Evolutionary conservation across 2,888 invertebrate genomes (phyloP), one percentile per base, ranked within the genome.

Genomic region (Chelonus formosanus): DNA sequence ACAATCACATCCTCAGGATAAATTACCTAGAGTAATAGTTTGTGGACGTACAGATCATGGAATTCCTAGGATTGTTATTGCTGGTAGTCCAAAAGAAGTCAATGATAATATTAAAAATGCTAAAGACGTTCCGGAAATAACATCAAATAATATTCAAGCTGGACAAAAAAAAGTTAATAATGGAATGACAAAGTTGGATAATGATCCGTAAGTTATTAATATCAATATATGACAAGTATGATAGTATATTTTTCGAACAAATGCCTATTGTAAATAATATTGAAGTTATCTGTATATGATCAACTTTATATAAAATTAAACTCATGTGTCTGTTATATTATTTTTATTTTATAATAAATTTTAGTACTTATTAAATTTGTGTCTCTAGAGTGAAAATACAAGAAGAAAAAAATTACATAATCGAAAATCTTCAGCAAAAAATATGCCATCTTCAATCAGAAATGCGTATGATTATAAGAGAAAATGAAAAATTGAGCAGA

Each of bases 131-230:
- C 85, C 89, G 6, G 86, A 88, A 73, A 88, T 88, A 75, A 84
- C 91, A 67, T 87, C 85, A 67, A 20, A 20, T 20, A 89, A 90
- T 77, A 89, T 90, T 73, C 88, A 90, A 80, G 87, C 87, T 71
- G 88, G 90, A 88, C 90, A 91, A 75, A 90, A 91, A 78, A 89
- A 88, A 79, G 83, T 91, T 60, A 90, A 88, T 0, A 86, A 88
- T 4, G 90, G 90, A 81, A 91, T 91, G 80, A 89, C 89, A 8
- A 87, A 89, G 75, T 84, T 91, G 73, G 90, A 91, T 84, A 88
- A 88, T 60, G 90, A 88, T 79, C 89, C 90, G 89, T 91, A 79
- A 69, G 40, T 55, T 35, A 45, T 52, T 43, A 43, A 62, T 48
- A 20, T 20, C 20, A 20, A 20, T 20, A 20, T 20, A 20, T 20